phyloP scores from a whole-genome alignment of 2,113 vertebrate genomes.

The Phylloscopus trochiloides region DNA sequence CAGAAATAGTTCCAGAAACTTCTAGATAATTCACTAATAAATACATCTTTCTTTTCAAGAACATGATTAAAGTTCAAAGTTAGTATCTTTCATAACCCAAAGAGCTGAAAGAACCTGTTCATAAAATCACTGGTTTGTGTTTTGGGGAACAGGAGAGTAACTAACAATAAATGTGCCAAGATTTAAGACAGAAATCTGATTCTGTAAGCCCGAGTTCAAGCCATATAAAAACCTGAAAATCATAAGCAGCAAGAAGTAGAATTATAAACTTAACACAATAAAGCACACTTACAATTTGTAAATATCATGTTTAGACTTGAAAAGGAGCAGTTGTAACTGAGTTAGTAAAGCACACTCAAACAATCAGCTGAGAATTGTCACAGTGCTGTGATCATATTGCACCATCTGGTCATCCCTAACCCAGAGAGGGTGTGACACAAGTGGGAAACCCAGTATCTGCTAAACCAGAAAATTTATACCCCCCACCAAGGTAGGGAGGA shows the following conservation, averaged over 20 bases:
- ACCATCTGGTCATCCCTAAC: slow-evolving; percentile 35
- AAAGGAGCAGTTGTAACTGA: neutral
- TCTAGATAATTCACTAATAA: neutral
- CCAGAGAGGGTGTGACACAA: neutral
- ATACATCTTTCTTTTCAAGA: neutral
- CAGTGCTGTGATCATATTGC: neutral
- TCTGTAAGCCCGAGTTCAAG: neutral
- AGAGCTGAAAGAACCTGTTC: neutral
- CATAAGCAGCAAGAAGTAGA: neutral
- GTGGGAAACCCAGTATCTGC: slow-evolving; percentile 3
- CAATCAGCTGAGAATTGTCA: slow-evolving; percentile 12
- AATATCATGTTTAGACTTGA: neutral
- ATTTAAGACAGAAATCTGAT: neutral
- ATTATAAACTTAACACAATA: neutral
- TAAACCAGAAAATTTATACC: neutral
- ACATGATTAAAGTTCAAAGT: neutral
- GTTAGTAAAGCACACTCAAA: neutral
- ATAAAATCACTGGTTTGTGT: neutral
- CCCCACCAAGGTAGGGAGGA: neutral
- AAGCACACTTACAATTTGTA: neutral
- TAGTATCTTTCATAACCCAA: neutral
- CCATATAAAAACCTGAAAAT: neutral
- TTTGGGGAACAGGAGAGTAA: neutral
- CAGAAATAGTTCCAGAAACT: neutral
- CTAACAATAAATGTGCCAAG: neutral